Base-by-base conservation (phyloP, 2,797 vertebrate genomes). In the Brachyrhaphis roseni region DNA sequence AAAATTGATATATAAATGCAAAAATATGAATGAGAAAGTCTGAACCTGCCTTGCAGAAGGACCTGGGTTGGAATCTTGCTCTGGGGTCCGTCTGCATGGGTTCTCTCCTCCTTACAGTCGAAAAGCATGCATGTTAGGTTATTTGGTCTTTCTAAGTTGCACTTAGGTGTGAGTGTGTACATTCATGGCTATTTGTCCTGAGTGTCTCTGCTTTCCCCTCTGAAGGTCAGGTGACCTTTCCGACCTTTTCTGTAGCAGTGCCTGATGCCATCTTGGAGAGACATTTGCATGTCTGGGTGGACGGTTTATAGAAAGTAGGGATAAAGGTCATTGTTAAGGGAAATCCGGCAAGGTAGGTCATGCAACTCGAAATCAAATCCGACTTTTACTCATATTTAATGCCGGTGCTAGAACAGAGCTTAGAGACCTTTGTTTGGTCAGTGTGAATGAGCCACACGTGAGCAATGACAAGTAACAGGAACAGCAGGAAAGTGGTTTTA, bases 391-490 rank as follows among this genome's bases (percentile, higher is more conserved):
- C 20, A 55, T 55, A 36, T 74, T 36, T 55, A 43, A 64, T 36
- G n/a, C 43, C 13, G 16, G 45, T 20, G 18, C 28, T 76, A 12
- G 6, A 31, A 36, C 43, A 16, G 41, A n/a, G 13, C 18, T 76
- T 43, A 70, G 41, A n/a, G 41, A 7, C 51, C 73, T 41, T 55
- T 74, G 49, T 74, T 55, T 55, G 73, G 51, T 41, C 73, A 53
- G 5, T 41, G 72, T 74, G 73, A 74, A 55, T 41, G 51, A 45
- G 18, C 26, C 28, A 2, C 23, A 71, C 15, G 68, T 28, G 41
- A 71, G 68, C 41, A 71, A 71, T 46, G 68, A 71, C 26, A n/a
- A 12, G 15, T 45, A 46, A 71, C 68, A 46, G 68, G 68, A 71
- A 46, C 15, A 46, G 26, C 41, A 71, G 41, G 68, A 71, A 71